Conservation (phyloP, 2,113 vertebrate species). For the Tinamus guttatus region DNA sequence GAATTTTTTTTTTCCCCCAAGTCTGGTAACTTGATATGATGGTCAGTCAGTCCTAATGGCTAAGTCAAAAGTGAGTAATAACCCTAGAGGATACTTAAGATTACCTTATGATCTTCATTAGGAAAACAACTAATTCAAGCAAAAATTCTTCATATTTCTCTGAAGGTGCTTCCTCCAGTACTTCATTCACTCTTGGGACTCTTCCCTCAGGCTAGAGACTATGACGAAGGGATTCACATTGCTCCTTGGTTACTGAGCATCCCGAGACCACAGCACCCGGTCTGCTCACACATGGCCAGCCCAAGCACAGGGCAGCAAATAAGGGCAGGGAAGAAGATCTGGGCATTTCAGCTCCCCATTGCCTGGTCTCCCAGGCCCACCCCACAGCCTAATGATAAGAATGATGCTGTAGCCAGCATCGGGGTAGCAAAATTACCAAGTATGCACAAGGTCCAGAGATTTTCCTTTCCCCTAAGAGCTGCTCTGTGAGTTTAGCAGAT, state of each 20-base stretch:
- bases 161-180: background rate
- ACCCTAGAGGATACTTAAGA: background rate
- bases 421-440: background rate
- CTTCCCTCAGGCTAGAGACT: background rate
- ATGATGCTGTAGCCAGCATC: background rate
- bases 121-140: background rate
- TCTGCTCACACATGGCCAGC: background rate
- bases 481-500: background rate
- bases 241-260: fast-evolving
- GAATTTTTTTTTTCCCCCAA: background rate
- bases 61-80: background rate
- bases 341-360: background rate
- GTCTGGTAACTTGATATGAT: background rate
- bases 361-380: fast-evolving
- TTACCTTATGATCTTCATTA: background rate
- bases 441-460: background rate
- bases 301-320: background rate
- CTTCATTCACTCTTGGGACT: background rate
- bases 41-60: background rate
- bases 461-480: background rate
- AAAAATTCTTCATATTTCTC: background rate
- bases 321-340: background rate
- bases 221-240: background rate
- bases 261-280: background rate
- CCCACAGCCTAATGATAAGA: background rate